Evolutionary conservation across 2,797 vertebrate species (phyloP), one percentile per base, ranked within the genome.

Genomic region (Alca torda): DNA sequence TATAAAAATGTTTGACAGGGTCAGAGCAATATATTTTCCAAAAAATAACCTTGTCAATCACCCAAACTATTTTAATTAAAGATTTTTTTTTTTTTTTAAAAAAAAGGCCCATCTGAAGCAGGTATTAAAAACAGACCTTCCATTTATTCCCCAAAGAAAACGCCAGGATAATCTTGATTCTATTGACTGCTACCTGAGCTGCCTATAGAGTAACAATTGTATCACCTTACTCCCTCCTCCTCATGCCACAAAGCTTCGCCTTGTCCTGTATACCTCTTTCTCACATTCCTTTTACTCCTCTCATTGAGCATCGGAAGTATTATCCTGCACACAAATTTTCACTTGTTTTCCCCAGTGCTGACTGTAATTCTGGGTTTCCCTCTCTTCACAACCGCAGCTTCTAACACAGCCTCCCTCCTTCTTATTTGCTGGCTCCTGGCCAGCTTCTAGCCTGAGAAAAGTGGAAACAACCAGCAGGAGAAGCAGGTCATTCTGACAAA

Each of bases 401-500:
- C 78, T 84, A 89, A 84, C 16, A 87, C 77, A 73, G 85, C 77
- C 89, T 93, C 85, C 83, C 91, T 85, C 75, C 54, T 75, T 9
- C 84, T 87, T 43, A 87, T 77, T 95, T 89, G 68, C 92, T 96
- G 95, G 96, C 88, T 86, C 28, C 65, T 41, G 57, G 92, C 95
- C 94, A 95, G 95, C 80, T 92, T 69, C 84, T 65, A 94, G 88
- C 87, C 93, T 85, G 89, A 95, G 86, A 93, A 93, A 95, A 90
- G 87, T 95, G 89, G 96, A 94, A 96, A 94, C 91, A 91, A 93
- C 79, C 77, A 90, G 90, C 84, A 89, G 92, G 84, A 96, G 93
- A 96, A 97, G 87, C 94, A 96, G 91, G 95, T 97, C 95, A 94
- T 59, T 92, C 86, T 95, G 86, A 92, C 93, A 95, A 94, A 95